phyloP scores from a whole-genome alignment of 2,113 vertebrate genomes.

The Larimichthys polyactis region DNA sequence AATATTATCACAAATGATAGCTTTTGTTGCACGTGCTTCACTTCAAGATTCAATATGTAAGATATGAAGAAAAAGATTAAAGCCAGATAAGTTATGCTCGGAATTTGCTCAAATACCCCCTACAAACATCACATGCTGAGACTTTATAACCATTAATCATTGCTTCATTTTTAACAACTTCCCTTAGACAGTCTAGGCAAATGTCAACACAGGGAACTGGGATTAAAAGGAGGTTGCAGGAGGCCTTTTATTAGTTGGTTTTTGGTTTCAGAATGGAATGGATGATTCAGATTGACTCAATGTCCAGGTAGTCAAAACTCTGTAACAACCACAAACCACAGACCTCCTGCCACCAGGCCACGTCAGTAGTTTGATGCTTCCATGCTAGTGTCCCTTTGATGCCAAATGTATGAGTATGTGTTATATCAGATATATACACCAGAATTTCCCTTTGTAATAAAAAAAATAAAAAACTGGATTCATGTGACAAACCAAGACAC shows the following conservation, averaged over 20 bases:
- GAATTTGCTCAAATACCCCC: constrained; percentile 10
- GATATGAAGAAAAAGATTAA: background rate
- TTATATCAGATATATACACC: background rate
- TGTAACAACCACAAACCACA: constrained; percentile 55
- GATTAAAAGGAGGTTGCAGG: constrained; percentile 58
- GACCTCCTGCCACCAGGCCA: constrained; percentile 40
- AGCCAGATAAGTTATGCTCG: constrained; percentile 9
- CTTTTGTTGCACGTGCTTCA: background rate
- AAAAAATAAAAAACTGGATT: background rate
- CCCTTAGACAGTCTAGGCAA: constrained; percentile 40
- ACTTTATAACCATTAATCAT: constrained; percentile 52
- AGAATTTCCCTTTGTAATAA: background rate
- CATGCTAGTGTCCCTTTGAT: constrained; percentile 12
- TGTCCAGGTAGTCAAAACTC: constrained; percentile 57
- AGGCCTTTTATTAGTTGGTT: constrained; percentile 39
- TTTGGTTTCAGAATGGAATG: constrained; percentile 53
- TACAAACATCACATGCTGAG: constrained; percentile 25
- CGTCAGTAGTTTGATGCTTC: constrained; percentile 42
- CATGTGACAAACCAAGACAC: constrained; percentile 7
- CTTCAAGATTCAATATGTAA: background rate
- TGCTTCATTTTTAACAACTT: constrained; percentile 46
- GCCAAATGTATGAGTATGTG: background rate
- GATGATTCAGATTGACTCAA: constrained; percentile 69
- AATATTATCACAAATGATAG: background rate
- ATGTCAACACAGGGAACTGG: constrained; percentile 21